A percentile compares a stretch with the other conserved stretches of the same genome.
Evolutionary conservation across 2,888 invertebrate species (phyloP).

Genomic region (Tachina fera): DNA sequence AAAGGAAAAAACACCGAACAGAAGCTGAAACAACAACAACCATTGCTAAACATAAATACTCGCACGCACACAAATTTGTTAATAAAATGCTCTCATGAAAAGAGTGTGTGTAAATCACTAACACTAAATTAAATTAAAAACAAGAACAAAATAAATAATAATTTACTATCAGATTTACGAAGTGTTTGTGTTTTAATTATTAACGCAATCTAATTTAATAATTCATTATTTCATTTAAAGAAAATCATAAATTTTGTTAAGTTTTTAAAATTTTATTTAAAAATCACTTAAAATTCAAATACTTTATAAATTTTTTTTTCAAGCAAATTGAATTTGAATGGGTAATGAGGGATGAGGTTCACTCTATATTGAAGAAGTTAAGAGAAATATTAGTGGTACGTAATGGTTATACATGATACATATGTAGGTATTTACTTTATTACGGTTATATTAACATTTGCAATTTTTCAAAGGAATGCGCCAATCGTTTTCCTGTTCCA

Average conservation of each 20-base stretch:
- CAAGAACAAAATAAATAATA: slow-evolving; percentile 11
- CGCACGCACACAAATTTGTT: not conserved
- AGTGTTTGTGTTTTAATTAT: not conserved
- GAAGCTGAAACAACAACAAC: slow-evolving; percentile 51
- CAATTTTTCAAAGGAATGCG: slow-evolving; percentile 87
- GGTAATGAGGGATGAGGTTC: slow-evolving; percentile 94
- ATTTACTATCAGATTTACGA: slow-evolving; percentile 44
- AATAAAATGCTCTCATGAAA: not conserved
- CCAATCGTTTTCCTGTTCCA: slow-evolving; percentile 91
- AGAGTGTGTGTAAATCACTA: slow-evolving; percentile 11
- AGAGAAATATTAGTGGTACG: slow-evolving; percentile 91
- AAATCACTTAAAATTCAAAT: not conserved
- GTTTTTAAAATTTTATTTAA: not conserved
- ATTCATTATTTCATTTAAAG: slow-evolving; percentile 28
- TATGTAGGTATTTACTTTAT: not conserved
- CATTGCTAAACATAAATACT: slow-evolving; percentile 1
- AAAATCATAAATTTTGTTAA: slow-evolving; percentile 36
- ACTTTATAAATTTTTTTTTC: slow-evolving; percentile 23
- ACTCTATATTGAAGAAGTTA: slow-evolving; percentile 91
- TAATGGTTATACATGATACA: slow-evolving; percentile 63
- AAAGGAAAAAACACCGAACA: slow-evolving; percentile 36
- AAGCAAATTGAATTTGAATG: slow-evolving; percentile 97
- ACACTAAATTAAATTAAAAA: slow-evolving; percentile 49
- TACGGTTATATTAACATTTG: slow-evolving; percentile 8
- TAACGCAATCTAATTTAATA: slow-evolving; percentile 28